phyloP scores from a whole-genome alignment of 2,113 vertebrate genomes.

The Paraplagusia blochii region DNA sequence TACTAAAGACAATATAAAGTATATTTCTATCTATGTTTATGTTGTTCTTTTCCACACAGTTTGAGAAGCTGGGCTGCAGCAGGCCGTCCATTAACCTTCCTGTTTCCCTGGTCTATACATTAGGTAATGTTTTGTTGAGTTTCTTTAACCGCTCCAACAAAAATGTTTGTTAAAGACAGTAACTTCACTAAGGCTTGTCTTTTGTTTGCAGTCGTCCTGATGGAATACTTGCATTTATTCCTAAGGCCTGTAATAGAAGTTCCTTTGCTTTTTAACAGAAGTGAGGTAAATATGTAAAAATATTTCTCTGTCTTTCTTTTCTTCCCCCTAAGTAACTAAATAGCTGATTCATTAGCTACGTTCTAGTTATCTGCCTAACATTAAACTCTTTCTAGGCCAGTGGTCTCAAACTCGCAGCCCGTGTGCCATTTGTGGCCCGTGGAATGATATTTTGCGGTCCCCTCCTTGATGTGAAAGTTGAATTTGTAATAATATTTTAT shows the following conservation, averaged over 20 bases:
- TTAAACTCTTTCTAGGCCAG: too few species aligned
- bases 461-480: too few species aligned
- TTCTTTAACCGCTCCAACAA: background rate
- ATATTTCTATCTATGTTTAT: background rate
- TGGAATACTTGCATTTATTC: slow-evolving; percentile 83
- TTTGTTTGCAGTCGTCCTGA: slow-evolving; percentile 74
- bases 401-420: too few species aligned
- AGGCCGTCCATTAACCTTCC: slow-evolving; percentile 84
- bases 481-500: too few species aligned
- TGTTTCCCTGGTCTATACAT: slow-evolving; percentile 78
- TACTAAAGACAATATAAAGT: too few species aligned
- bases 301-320: background rate
- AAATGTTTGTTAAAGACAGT: background rate
- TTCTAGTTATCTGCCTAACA: too few species aligned
- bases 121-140: slow-evolving; percentile 77
- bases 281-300: slow-evolving; percentile 76
- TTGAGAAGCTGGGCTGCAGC: slow-evolving; percentile 86
- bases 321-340: background rate
- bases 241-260: slow-evolving; percentile 81
- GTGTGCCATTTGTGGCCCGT: too few species aligned
- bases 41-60: slow-evolving; percentile 67
- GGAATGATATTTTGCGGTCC: too few species aligned
- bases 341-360: too few species aligned
- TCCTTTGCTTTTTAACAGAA: slow-evolving; percentile 86
- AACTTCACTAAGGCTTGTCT: background rate